Conservation (phyloP, 1,140 invertebrate genomes). For the Hyles vespertilio region DNA sequence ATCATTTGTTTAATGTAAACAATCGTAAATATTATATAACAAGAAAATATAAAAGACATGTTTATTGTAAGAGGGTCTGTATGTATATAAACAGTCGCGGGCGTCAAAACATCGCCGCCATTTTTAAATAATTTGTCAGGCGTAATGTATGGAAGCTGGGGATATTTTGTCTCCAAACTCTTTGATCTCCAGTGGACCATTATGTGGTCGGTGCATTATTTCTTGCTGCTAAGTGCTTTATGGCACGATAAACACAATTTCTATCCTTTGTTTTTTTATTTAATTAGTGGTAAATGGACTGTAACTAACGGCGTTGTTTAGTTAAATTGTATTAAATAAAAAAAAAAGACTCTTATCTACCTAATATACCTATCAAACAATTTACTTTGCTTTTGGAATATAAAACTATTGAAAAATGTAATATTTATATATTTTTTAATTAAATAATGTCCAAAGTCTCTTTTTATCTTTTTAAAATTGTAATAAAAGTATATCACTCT, state of each 20-base stretch:
- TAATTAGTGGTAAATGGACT: no score
- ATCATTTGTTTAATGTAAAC: neutral
- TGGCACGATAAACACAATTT: neutral
- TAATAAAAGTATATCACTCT: no score
- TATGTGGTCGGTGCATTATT: conserved; percentile 4
- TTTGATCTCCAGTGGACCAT: conserved; percentile 18
- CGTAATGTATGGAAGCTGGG: conserved; percentile 13
- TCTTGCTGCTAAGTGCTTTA: neutral
- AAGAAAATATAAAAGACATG: conserved; percentile 9
- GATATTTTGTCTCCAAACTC: conserved; percentile 6
- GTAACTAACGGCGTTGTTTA: no score
- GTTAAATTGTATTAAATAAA: no score
- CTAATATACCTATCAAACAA: no score
- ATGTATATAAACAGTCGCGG: conserved; percentile 15
- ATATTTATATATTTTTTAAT: no score
- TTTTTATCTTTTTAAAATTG: no score
- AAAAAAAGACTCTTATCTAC: no score
- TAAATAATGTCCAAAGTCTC: no score
- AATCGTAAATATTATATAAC: conserved; percentile 12
- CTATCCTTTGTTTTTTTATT: no score
- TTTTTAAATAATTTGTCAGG: conserved; percentile 25
- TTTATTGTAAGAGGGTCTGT: conserved; percentile 14
- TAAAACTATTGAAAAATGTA: no score
- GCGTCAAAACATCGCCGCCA: conserved; percentile 26
- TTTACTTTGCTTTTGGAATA: no score